These are phyloP conservation scores for Ochlodes sylvanus DNA, from an alignment of 2,888 invertebrate species.

Conservation along the genomic window DNA sequence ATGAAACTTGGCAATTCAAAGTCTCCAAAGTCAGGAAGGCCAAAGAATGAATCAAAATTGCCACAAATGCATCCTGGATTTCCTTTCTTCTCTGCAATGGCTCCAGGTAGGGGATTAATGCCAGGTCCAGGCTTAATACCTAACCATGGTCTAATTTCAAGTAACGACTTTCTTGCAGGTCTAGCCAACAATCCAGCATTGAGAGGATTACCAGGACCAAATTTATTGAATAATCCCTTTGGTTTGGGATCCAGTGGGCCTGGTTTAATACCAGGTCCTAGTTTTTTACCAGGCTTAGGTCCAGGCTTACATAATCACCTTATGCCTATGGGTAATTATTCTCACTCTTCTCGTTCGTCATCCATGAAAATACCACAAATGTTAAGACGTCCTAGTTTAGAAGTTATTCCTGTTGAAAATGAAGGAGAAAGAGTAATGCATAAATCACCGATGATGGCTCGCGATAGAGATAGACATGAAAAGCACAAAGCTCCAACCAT, in stretches of 20 bases:
- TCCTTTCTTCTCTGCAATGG: slow-evolving; percentile 75
- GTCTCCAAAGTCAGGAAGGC: slow-evolving; percentile 69
- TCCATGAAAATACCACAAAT: slow-evolving; percentile 85
- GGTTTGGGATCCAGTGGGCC: slow-evolving; percentile 83
- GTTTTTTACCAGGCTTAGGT: slow-evolving; percentile 65
- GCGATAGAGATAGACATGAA: slow-evolving; percentile 75
- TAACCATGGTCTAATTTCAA: slow-evolving; percentile 79
- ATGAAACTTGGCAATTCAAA: slow-evolving; percentile 66
- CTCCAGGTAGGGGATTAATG: slow-evolving; percentile 83
- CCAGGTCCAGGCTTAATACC: slow-evolving; percentile 81
- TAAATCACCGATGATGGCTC: slow-evolving; percentile 63
- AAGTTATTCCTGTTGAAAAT: slow-evolving; percentile 81
- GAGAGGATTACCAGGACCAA: slow-evolving; percentile 69
- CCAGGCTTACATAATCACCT: slow-evolving; percentile 81
- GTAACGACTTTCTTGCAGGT: slow-evolving; percentile 71
- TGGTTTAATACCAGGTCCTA: slow-evolving; percentile 86
- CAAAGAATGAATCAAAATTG: slow-evolving; percentile 74
- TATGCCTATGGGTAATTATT: slow-evolving; percentile 79
- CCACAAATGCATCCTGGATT: slow-evolving; percentile 75
- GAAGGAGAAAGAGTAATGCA: slow-evolving; percentile 74
- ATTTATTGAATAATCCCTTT: slow-evolving; percentile 81
- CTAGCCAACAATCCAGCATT: slow-evolving; percentile 77
- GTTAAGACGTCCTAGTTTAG: slow-evolving; percentile 84
- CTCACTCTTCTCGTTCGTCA: slow-evolving; percentile 85
- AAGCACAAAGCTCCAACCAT: slow-evolving; percentile 80